phyloP scores from a whole-genome alignment of 2,888 invertebrate genomes.

The Drosophila mulleri region DNA sequence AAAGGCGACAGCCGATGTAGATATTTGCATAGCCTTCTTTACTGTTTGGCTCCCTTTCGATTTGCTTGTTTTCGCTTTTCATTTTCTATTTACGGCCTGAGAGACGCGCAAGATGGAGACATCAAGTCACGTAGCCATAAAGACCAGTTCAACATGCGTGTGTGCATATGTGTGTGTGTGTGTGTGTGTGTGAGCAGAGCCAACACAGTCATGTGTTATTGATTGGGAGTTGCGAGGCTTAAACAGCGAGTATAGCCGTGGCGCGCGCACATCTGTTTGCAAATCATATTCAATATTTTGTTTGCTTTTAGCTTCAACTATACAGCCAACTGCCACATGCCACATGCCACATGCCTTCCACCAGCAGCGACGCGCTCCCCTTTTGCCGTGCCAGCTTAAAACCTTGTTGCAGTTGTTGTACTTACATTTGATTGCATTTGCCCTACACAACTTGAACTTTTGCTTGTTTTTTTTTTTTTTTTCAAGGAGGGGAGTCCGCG shows the following conservation, averaged over 20 bases:
- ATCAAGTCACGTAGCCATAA: conserved; percentile 58
- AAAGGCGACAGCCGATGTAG: conserved; percentile 51
- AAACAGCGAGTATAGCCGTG: conserved; percentile 9
- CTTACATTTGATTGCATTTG: conserved; percentile 73
- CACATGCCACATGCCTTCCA: no score
- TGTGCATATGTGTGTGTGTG: background rate
- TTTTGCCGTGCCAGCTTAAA: conserved; percentile 29
- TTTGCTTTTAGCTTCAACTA: conserved; percentile 46
- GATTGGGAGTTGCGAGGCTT: conserved; percentile 59
- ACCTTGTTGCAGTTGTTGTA: conserved; percentile 64
- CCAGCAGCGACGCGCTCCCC: background rate
- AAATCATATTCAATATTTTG: conserved; percentile 81
- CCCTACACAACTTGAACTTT: conserved; percentile 61
- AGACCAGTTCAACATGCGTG: conserved; percentile 14
- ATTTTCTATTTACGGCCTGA: conserved; percentile 63
- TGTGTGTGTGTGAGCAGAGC: background rate
- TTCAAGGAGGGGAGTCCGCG: conserved; percentile 9
- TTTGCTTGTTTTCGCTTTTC: conserved; percentile 57
- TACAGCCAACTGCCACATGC: background rate
- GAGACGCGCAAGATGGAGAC: conserved; percentile 49
- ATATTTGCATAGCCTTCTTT: conserved; percentile 75
- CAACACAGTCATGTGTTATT: conserved; percentile 36
- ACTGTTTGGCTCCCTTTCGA: conserved; percentile 43
- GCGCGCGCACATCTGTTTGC: conserved; percentile 61
- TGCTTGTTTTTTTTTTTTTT: conserved; percentile 25